Percentiles rank a stretch among this genome's conserved stretches.
Evolutionary conservation across 2,113 vertebrate genomes (phyloP).

Genomic region (Cyanistes caeruleus): DNA sequence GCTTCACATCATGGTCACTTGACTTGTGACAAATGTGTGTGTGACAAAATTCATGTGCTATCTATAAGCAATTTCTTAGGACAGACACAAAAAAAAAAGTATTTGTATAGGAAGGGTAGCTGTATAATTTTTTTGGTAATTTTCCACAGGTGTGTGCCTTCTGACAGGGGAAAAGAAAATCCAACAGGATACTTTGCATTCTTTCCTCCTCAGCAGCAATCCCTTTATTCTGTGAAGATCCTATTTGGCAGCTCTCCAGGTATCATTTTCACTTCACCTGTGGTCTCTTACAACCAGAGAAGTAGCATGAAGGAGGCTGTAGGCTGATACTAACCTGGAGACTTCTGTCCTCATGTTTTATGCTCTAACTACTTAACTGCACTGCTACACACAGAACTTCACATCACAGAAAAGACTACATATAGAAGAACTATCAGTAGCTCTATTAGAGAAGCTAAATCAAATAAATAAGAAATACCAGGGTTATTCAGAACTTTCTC

Average conservation of each 20-base stretch:
- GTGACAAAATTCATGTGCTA: not conserved
- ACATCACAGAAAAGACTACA: not conserved
- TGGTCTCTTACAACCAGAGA: not conserved
- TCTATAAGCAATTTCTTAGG: not conserved
- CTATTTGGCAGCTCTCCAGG: not conserved
- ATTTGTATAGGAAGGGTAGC: not conserved
- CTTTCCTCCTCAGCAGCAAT: not conserved
- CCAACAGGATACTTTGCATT: not conserved
- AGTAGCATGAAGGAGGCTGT: not conserved
- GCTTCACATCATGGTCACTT: not conserved
- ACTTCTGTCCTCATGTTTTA: not conserved
- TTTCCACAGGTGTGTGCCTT: not conserved
- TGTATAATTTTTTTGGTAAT: not conserved
- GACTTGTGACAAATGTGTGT: not conserved
- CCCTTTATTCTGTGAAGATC: not conserved
- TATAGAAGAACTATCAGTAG: not conserved
- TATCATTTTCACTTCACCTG: not conserved
- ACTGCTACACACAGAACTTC: not conserved
- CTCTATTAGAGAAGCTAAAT: not conserved
- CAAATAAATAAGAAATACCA: not conserved
- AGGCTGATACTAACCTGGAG: not conserved
- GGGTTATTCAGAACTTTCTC: not conserved
- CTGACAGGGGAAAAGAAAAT: not conserved
- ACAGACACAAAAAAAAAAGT: not conserved
- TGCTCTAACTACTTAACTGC: not conserved